Conservation (phyloP, 2,888 invertebrate species). For the Zele albiditarsus region DNA sequence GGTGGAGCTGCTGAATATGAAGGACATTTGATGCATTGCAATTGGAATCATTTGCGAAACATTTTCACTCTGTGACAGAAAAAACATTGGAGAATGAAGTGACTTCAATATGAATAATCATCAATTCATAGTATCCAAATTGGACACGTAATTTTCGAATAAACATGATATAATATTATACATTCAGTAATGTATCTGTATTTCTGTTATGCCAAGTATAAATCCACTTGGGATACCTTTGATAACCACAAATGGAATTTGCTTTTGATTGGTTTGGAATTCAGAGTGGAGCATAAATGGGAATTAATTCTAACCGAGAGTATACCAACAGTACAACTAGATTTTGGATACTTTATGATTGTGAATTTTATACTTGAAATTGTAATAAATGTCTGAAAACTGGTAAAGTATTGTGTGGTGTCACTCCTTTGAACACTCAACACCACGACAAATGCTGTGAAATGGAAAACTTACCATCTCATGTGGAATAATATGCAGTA, state of each 20-base stretch:
- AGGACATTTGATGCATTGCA: neutral
- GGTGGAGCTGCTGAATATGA: neutral
- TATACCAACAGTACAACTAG: neutral
- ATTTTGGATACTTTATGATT: neutral
- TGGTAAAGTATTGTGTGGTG: neutral
- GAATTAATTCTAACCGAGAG: conserved; percentile 20
- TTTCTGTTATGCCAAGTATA: neutral
- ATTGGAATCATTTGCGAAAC: neutral
- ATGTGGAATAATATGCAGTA: neutral
- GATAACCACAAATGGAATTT: conserved; percentile 21
- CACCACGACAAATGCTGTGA: neutral
- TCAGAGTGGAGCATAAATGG: neutral
- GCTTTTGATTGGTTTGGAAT: conserved; percentile 29
- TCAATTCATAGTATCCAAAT: neutral
- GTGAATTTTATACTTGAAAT: neutral
- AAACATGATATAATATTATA: neutral
- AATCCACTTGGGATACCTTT: conserved; percentile 12
- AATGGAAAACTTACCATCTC: neutral
- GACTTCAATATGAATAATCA: neutral
- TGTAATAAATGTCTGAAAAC: neutral
- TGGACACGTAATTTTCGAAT: neutral
- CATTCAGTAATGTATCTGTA: neutral
- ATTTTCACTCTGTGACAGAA: neutral
- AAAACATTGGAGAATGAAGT: neutral
- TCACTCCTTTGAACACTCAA: neutral